Evolutionary conservation across 2,113 vertebrate species (phyloP).

Genomic region (Halichoeres trimaculatus): DNA sequence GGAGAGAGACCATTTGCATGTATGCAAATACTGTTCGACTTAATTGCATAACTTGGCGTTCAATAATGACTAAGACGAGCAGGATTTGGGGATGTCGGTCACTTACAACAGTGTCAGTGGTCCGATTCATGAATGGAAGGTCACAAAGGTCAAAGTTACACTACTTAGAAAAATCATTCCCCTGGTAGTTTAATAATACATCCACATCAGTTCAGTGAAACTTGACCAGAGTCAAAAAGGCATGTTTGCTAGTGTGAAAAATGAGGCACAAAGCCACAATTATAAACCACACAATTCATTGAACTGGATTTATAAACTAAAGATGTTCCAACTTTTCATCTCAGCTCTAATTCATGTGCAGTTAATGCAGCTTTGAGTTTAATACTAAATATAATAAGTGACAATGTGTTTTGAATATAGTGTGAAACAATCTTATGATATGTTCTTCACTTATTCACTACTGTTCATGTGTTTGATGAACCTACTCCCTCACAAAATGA

Average conservation of each 20-base stretch:
- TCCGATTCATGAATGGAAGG: not conserved
- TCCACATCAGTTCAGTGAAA: too few species aligned
- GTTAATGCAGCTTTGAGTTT: not conserved
- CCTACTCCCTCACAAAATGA: too few species aligned
- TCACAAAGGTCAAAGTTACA: conserved; percentile 8
- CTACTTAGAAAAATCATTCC: conserved; percentile 1
- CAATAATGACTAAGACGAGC: conserved; percentile 63
- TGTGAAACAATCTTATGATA: too few species aligned
- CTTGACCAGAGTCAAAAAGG: not conserved
- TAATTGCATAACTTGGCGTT: conserved; percentile 80
- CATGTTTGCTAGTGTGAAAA: not conserved
- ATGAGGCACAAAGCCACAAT: too few species aligned
- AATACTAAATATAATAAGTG: too few species aligned
- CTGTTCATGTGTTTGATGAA: too few species aligned
- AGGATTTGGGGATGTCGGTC: conserved; percentile 35
- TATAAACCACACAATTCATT: not conserved
- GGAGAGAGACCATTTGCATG: conserved; percentile 81
- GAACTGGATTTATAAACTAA: conserved; percentile 4
- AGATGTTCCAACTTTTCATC: not conserved
- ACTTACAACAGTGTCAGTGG: conserved; percentile 24
- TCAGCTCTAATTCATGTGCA: not conserved
- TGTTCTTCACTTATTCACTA: too few species aligned
- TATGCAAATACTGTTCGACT: conserved; percentile 79
- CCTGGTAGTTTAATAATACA: too few species aligned
- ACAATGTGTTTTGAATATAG: too few species aligned